A percentile compares a stretch with the other conserved stretches of the same genome.
These are phyloP conservation scores for Sesia bembeciformis DNA, from an alignment of 2,888 invertebrate genomes.

Conservation along the genomic window DNA sequence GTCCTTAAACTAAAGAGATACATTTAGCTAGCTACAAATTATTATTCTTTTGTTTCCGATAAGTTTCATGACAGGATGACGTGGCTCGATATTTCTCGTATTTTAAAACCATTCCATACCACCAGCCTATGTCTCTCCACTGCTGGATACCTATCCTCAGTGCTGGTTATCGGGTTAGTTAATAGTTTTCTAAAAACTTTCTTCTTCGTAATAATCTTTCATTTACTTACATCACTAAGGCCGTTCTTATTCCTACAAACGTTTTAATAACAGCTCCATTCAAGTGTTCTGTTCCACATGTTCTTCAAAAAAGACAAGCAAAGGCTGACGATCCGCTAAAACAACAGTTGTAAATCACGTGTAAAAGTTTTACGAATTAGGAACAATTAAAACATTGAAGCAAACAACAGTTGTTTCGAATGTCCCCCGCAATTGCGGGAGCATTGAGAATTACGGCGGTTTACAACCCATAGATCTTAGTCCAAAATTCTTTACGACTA, in stretches of 20 bases:
- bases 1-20: neutral
- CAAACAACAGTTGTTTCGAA: constrained; percentile 72
- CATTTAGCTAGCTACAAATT: too few species aligned
- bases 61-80: neutral
- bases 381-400: constrained; percentile 70
- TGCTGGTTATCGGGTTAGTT: too few species aligned
- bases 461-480: constrained; percentile 69
- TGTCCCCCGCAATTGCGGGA: constrained; percentile 67
- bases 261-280: neutral
- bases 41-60: neutral
- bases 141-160: too few species aligned
- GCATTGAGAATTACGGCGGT: constrained; percentile 66
- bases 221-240: too few species aligned
- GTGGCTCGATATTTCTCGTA: neutral
- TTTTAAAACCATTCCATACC: neutral
- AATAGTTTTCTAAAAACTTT: too few species aligned
- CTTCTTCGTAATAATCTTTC: too few species aligned
- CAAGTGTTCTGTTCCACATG: constrained; percentile 21
- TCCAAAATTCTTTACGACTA: constrained; percentile 71
- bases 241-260: too few species aligned
- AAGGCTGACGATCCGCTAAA: constrained; percentile 39
- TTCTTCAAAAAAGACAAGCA: constrained; percentile 25
- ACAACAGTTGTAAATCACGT: constrained; percentile 62
- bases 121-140: too few species aligned
- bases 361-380: constrained; percentile 69